These are phyloP conservation scores for Caloenas nicobarica DNA, from an alignment of 2,113 vertebrate genomes.

Conservation along the genomic window DNA sequence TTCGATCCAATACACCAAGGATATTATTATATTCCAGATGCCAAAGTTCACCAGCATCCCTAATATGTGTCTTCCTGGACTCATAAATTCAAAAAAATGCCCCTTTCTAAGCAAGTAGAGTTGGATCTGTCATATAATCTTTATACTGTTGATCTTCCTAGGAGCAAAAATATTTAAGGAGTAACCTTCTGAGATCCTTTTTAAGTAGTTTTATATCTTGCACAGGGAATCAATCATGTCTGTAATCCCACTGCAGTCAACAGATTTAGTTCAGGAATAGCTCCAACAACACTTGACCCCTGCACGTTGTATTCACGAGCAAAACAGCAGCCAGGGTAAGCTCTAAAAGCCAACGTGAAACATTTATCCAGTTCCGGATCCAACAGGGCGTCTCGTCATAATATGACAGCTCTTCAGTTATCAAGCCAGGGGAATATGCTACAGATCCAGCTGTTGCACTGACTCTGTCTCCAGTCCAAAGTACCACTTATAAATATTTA, in stretches of 20 bases:
- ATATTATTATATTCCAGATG: not conserved
- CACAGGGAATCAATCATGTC: accelerated
- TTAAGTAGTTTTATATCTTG: not conserved
- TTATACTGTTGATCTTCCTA: not conserved
- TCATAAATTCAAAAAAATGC: not conserved
- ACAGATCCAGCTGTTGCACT: not conserved
- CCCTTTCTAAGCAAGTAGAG: not conserved
- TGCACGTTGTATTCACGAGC: not conserved
- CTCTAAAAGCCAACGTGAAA: not conserved
- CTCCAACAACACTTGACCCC: not conserved
- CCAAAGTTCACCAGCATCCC: not conserved
- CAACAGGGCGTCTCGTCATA: not conserved
- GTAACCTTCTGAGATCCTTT: not conserved
- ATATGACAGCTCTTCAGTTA: not conserved
- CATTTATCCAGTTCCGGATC: not conserved
- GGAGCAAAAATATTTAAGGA: not conserved
- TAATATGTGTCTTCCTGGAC: not conserved
- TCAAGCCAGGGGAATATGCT: not conserved
- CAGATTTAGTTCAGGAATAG: not conserved
- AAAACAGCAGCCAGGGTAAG: not conserved
- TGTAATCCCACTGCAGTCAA: not conserved
- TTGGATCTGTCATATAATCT: not conserved
- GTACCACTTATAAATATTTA: not conserved
- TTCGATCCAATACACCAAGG: not conserved
- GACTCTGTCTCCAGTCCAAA: not conserved